Evolutionary conservation across 2,888 invertebrate genomes (phyloP), one percentile per base, ranked within the genome.

Genomic region (Acrocyrtus sp.): DNA sequence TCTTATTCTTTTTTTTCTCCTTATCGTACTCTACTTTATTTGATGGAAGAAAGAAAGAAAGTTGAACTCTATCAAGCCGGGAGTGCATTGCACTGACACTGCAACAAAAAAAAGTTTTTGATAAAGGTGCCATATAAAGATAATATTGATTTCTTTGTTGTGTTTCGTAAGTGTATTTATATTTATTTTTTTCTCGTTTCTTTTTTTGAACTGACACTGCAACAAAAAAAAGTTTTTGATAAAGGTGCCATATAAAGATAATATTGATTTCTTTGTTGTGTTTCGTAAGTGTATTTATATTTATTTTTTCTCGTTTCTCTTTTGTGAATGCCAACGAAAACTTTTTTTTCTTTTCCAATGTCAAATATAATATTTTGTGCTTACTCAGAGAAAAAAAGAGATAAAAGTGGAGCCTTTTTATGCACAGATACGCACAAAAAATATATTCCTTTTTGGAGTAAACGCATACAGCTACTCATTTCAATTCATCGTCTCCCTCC

Each of bases 301-400:
- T n/a, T n/a, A 57, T 57, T 57, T 57, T 24, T 41, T 57, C 41
- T 19, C 48, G n/a, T 48, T 48, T 19, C 48, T 21, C n/a, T 21
- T 34, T 12, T 34, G n/a, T n/a, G n/a, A n/a, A n/a, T n/a, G n/a
- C n/a, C n/a, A n/a, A n/a, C 34, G 6, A 34, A 34, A 34, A 34
- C 34, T 34, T 8, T 45, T 45, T 45, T 12, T n/a, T 48, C 48
- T 21, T 19, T 57, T 43, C 27, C 63, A 53, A 63, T 63, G 53
- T 63, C 63, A 63, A 63, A 63, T n/a, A n/a, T 39, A 47, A 60
- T 63, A 62, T 63, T n/a, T n/a, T 53, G 41, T 65, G 54, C 54
- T 54, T 47, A 47, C 53, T 51, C 53, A 41, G 26, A 54, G 54
- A 65, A n/a, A 60, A 60, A 34, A 24, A 29, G 3, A 54, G 17